These are phyloP conservation scores for Erebia epiphron DNA, from an alignment of 2,888 invertebrate genomes.

Conservation along the genomic window DNA sequence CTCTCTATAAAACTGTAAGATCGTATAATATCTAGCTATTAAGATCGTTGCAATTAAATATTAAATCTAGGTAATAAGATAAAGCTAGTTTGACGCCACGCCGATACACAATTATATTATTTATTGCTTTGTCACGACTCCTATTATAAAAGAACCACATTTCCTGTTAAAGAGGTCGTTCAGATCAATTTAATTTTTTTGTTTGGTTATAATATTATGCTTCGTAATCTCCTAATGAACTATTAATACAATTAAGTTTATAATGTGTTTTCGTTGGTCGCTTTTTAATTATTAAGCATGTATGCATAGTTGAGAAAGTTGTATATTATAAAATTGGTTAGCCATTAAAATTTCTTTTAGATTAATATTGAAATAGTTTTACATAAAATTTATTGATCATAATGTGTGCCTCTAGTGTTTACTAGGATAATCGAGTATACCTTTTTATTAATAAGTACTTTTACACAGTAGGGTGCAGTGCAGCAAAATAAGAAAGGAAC, in stretches of 20 bases:
- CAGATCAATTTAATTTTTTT: constrained; percentile 48
- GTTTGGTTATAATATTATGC: constrained; percentile 41
- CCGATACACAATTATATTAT: constrained; percentile 29
- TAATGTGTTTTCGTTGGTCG: constrained; percentile 15
- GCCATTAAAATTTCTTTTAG: constrained; percentile 19
- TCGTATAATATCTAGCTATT: background rate
- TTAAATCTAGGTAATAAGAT: constrained; percentile 40
- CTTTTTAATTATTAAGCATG: constrained; percentile 24
- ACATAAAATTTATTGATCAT: background rate
- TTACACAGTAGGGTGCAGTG: constrained; percentile 51
- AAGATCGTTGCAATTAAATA: constrained; percentile 34
- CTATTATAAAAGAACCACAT: constrained; percentile 45
- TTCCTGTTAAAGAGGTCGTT: constrained; percentile 52
- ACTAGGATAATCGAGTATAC: background rate
- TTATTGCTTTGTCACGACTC: constrained; percentile 47
- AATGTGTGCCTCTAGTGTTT: background rate
- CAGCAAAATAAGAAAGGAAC: constrained; percentile 55
- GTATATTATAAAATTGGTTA: constrained; percentile 10
- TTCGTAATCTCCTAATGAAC: constrained; percentile 44
- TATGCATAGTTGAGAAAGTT: constrained; percentile 25
- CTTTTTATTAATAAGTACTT: constrained; percentile 38
- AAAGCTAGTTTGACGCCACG: constrained; percentile 38
- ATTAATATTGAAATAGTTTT: constrained; percentile 21
- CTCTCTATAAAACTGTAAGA: background rate
- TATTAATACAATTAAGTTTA: constrained; percentile 11